Conservation (phyloP, 2,797 vertebrate genomes). For the Helarctos malayanus region DNA sequence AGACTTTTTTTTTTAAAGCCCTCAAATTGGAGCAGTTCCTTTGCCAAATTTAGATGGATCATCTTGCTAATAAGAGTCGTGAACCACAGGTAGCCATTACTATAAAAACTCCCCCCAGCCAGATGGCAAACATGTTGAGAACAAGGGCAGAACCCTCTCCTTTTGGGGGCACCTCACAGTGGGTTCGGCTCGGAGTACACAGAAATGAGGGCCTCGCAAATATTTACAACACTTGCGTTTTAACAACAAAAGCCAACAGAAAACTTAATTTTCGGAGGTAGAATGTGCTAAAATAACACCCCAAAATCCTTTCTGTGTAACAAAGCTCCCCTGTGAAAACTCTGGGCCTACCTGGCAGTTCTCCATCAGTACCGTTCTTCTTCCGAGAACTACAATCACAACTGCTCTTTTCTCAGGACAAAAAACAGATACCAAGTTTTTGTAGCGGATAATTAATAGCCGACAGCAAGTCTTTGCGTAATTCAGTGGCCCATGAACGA, state of each 20-base stretch:
- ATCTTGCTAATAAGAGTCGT: constrained; percentile 44
- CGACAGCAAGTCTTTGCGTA: constrained; percentile 81
- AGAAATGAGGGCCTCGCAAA: not conserved
- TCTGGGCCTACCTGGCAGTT: constrained; percentile 59
- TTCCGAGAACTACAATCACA: constrained; percentile 80
- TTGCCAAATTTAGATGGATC: not conserved
- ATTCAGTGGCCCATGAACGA: constrained; percentile 84
- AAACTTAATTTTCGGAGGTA: constrained; percentile 80
- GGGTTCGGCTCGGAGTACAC: not conserved
- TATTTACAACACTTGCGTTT: constrained; percentile 68
- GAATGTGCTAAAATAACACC: constrained; percentile 77
- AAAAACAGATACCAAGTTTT: constrained; percentile 86
- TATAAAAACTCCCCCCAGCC: not conserved
- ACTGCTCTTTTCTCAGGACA: constrained; percentile 77
- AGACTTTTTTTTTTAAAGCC: not conserved
- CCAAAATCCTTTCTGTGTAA: constrained; percentile 71
- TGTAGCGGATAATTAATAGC: constrained; percentile 86
- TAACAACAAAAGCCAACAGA: constrained; percentile 64
- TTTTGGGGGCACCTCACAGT: not conserved
- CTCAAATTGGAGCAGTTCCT: constrained; percentile 23
- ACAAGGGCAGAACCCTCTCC: not conserved
- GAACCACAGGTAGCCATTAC: not conserved
- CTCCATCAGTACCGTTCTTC: constrained; percentile 81
- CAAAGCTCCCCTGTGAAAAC: constrained; percentile 82
- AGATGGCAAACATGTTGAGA: not conserved